These are phyloP conservation scores for Trypoxylon attenuatum DNA, from an alignment of 2,888 invertebrate genomes.

Conservation along the genomic window DNA sequence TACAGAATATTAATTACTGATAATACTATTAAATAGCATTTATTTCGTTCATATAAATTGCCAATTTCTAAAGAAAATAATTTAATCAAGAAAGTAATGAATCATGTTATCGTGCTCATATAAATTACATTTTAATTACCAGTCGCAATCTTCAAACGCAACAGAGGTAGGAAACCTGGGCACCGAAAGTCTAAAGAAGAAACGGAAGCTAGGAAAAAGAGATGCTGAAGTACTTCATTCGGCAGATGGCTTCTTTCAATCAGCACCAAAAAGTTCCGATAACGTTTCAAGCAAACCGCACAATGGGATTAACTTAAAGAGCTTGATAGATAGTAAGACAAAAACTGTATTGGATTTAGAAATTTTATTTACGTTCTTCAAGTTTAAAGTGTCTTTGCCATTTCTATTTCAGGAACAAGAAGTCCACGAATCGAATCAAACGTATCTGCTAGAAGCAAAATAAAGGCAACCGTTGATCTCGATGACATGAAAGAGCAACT, in stretches of 20 bases:
- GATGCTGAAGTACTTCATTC: neutral
- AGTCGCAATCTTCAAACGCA: neutral
- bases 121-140: too few species aligned
- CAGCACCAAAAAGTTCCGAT: neutral
- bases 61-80: neutral
- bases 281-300: neutral
- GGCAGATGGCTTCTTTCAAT: neutral
- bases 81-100: neutral
- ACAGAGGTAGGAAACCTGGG: neutral
- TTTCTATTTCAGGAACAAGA: neutral
- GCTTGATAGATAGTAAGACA: conserved; percentile 27
- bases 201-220: neutral
- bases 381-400: neutral
- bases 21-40: too few species aligned
- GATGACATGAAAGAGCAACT: conserved; percentile 63
- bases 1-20: too few species aligned
- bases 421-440: too few species aligned
- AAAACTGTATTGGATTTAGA: neutral
- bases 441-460: conserved; percentile 29
- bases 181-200: neutral
- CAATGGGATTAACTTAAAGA: conserved; percentile 25
- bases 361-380: neutral
- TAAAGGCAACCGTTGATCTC: conserved; percentile 53
- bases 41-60: too few species aligned
- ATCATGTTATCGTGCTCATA: too few species aligned